Percentiles rank a stretch among this genome's conserved stretches.
phyloP scores from a whole-genome alignment of 2,888 invertebrate species.

The Patella depressa region DNA sequence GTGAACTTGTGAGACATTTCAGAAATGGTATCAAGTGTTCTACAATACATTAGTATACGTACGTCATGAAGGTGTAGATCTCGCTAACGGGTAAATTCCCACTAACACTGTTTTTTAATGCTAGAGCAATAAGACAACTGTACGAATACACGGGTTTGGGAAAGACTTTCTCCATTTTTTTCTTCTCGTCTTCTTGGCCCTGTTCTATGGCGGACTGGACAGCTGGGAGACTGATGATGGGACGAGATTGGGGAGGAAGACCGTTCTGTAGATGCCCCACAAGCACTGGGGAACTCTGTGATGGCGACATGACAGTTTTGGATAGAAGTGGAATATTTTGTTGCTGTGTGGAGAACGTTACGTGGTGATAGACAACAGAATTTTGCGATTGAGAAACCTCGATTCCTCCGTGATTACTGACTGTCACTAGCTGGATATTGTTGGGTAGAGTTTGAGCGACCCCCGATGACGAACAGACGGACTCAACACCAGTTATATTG shows the following conservation, averaged over 20 bases:
- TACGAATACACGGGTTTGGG: slow-evolving; percentile 98
- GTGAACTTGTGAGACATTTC: neutral
- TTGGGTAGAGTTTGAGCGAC: slow-evolving; percentile 11
- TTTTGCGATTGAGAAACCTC: neutral
- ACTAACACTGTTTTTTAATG: slow-evolving; percentile 93
- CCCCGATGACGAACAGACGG: neutral
- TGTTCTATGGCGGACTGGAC: slow-evolving; percentile 13
- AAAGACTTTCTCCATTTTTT: slow-evolving; percentile 73
- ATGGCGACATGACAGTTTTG: slow-evolving; percentile 38
- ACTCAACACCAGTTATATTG: slow-evolving; percentile 14
- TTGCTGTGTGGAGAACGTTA: slow-evolving; percentile 13
- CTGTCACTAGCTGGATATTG: slow-evolving; percentile 15
- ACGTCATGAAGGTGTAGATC: slow-evolving; percentile 99
- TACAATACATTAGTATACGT: slow-evolving; percentile 71
- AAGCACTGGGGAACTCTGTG: slow-evolving; percentile 55
- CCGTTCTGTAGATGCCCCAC: slow-evolving; percentile 52
- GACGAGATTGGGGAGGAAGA: slow-evolving; percentile 27
- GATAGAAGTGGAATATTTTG: slow-evolving; percentile 17
- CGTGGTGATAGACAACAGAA: neutral
- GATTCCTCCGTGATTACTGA: neutral
- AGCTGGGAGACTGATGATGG: slow-evolving; percentile 8
- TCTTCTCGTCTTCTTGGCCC: slow-evolving; percentile 26
- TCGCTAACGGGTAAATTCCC: slow-evolving; percentile 97
- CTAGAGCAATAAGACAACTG: slow-evolving; percentile 97
- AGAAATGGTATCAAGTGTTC: no score